Conservation (phyloP, 2,113 vertebrate species). For the Megaceryle torquata region DNA sequence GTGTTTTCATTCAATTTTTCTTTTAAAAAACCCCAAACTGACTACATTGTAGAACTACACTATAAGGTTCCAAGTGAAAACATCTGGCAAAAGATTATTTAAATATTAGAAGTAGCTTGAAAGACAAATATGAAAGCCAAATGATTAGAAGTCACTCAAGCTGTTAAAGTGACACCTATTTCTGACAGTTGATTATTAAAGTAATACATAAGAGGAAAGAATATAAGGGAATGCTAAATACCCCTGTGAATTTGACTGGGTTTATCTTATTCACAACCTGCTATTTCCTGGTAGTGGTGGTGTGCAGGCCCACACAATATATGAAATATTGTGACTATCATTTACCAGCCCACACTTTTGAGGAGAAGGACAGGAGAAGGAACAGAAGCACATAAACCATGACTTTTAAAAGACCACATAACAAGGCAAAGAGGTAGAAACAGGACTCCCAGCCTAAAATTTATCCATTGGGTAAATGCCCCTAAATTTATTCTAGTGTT, state of each 20-base stretch:
- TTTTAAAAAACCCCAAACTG: not conserved
- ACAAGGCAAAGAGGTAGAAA: not conserved
- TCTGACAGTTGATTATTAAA: not conserved
- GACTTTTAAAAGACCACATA: not conserved
- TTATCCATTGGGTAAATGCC: not conserved
- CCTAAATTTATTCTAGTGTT: not conserved
- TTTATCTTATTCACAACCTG: not conserved
- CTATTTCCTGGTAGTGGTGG: not conserved
- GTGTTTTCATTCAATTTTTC: not conserved
- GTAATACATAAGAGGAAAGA: not conserved
- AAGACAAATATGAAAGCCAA: not conserved
- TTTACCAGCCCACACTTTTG: not conserved
- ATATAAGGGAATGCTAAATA: not conserved
- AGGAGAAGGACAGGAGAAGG: not conserved
- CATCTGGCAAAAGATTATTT: not conserved
- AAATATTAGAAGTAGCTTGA: not conserved
- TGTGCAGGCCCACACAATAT: not conserved
- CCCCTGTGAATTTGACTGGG: not conserved
- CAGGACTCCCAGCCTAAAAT: not conserved
- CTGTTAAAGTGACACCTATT: not conserved
- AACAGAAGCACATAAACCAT: not conserved
- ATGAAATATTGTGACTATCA: not conserved
- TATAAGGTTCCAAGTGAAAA: not conserved
- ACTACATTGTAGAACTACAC: not conserved
- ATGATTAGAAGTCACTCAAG: not conserved